Percentiles rank a stretch among this genome's conserved stretches.
These are phyloP conservation scores for Pissodes strobi DNA, from an alignment of 1,140 invertebrate genomes.

Conservation along the genomic window DNA sequence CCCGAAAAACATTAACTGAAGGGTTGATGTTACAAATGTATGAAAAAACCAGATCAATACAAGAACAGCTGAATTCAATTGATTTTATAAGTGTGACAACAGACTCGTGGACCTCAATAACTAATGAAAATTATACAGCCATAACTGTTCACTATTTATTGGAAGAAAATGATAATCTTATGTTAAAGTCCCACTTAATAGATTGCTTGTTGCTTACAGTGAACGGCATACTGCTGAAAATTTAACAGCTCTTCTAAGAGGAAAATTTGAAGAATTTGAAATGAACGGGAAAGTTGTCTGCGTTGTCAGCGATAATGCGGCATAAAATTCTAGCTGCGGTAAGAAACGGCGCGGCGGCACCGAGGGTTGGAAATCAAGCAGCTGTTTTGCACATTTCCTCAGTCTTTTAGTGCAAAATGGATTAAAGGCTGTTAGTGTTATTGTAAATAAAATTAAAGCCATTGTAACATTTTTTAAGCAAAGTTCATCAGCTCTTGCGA, in stretches of 20 bases:
- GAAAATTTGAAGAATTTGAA: constrained; percentile 7
- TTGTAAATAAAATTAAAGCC: constrained; percentile 2
- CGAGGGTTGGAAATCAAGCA: neutral
- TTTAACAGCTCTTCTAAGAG: neutral
- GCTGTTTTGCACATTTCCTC: constrained; percentile 14
- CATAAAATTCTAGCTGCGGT: constrained; percentile 15
- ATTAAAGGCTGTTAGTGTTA: neutral
- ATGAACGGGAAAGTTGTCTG: constrained; percentile 5
- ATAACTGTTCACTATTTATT: constrained; percentile 15
- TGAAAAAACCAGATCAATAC: neutral
- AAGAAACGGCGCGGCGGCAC: too few species aligned
- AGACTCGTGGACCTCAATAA: constrained; percentile 12
- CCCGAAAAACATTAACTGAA: constrained; percentile 12
- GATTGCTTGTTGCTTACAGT: constrained; percentile 1
- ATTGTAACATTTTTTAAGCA: constrained; percentile 16
- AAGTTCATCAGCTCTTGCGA: constrained; percentile 1
- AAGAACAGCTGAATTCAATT: neutral
- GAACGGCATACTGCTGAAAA: constrained; percentile 14
- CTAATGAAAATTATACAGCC: constrained; percentile 14
- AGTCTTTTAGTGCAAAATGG: constrained; percentile 7
- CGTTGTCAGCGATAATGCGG: constrained; percentile 14
- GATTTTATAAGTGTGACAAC: constrained; percentile 4
- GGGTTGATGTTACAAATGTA: neutral
- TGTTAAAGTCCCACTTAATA: constrained; percentile 2
- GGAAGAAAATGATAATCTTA: neutral